Percentiles rank a stretch among this genome's conserved stretches.
Conservation (phyloP, 1,140 invertebrate species). For the Agraylea sexmaculata region DNA sequence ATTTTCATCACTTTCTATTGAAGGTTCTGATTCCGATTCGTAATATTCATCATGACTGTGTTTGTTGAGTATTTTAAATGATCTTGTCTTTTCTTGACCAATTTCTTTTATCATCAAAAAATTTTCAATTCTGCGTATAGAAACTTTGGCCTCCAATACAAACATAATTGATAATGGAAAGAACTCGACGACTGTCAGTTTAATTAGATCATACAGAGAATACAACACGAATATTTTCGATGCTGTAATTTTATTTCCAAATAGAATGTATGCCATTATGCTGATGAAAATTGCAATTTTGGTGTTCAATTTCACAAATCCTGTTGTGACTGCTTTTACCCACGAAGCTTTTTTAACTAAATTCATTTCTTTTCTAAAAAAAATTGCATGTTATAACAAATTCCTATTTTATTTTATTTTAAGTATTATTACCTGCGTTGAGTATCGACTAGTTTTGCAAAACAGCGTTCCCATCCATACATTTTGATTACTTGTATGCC, state of each 20-base stretch:
- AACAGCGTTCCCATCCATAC: conserved; percentile 82
- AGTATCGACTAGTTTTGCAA: conserved; percentile 43
- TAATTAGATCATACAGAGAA: conserved; percentile 58
- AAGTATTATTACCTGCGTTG: not conserved
- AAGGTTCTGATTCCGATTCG: conserved; percentile 7
- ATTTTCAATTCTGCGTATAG: conserved; percentile 53
- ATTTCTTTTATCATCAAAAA: conserved; percentile 49
- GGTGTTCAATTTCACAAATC: conserved; percentile 54
- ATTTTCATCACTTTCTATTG: conserved; percentile 6
- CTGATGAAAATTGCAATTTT: conserved; percentile 68
- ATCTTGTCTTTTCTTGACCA: conserved; percentile 10
- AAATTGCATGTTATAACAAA: conserved; percentile 13
- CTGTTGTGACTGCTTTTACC: conserved; percentile 54
- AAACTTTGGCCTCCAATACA: conserved; percentile 45
- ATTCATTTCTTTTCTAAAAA: conserved; percentile 48
- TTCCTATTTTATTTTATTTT: conserved; percentile 5
- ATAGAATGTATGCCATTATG: conserved; percentile 32
- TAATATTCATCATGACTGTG: conserved; percentile 11
- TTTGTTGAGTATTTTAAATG: conserved; percentile 3
- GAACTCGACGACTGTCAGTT: conserved; percentile 59
- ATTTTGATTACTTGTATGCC: conserved; percentile 81
- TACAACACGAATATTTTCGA: conserved; percentile 65
- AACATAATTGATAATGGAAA: conserved; percentile 54
- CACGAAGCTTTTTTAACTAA: conserved; percentile 55
- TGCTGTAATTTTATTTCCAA: conserved; percentile 53